These are phyloP conservation scores for Oppia nitens DNA, from an alignment of 1,140 invertebrate genomes.

Conservation along the genomic window DNA sequence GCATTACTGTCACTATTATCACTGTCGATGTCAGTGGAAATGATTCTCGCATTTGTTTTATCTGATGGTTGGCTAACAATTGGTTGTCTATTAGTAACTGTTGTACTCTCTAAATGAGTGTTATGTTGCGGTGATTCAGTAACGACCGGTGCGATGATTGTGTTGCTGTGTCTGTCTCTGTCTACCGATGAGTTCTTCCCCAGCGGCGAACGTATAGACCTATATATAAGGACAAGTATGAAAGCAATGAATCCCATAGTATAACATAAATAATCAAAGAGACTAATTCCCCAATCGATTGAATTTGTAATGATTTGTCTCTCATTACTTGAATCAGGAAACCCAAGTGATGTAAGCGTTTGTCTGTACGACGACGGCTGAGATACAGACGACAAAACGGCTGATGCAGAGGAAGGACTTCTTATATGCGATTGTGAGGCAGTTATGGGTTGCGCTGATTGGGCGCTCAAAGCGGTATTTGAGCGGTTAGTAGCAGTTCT, in stretches of 20 bases:
- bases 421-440: not conserved
- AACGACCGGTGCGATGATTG: slow-evolving; percentile 16
- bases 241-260: not conserved
- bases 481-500: not conserved
- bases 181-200: slow-evolving; percentile 16
- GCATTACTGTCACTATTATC: slow-evolving; percentile 32
- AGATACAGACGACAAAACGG: not conserved
- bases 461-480: not conserved
- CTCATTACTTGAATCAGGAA: slow-evolving; percentile 11
- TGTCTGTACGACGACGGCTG: not conserved
- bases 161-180: not conserved
- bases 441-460: not conserved
- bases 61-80: too few species aligned
- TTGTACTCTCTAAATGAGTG: slow-evolving; percentile 20
- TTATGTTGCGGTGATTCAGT: slow-evolving; percentile 20
- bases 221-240: not conserved
- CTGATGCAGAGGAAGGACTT: not conserved
- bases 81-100: slow-evolving; percentile 8
- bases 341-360: slow-evolving; percentile 7
- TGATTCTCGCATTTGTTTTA: not conserved
- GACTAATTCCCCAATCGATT: not conserved
- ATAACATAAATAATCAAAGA: not conserved
- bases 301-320: not conserved
- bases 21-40: slow-evolving; percentile 13
- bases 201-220: slow-evolving; percentile 16